Conservation (phyloP, 2,113 vertebrate species). For the Odocoileus virginianus region DNA sequence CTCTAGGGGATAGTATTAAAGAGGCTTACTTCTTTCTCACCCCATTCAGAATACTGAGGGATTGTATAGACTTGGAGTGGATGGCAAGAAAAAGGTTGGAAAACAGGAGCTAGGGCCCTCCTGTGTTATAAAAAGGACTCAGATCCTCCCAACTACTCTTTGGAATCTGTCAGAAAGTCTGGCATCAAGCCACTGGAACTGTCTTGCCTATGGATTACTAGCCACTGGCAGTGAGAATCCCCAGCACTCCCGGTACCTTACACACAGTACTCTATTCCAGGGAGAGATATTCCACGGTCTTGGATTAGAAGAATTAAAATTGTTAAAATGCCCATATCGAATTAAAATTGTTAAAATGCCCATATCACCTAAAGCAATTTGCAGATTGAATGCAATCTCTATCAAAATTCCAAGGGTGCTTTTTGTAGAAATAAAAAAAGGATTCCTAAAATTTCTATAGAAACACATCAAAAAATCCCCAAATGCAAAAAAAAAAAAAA, state of each 20-base stretch:
- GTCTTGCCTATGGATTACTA: no score
- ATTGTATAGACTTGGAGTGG: neutral
- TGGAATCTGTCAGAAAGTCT: neutral
- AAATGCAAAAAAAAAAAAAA: neutral
- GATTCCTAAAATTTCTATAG: neutral
- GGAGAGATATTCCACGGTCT: neutral
- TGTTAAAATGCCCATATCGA: neutral
- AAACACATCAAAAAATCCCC: neutral
- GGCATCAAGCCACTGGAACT: neutral
- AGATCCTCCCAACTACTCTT: neutral
- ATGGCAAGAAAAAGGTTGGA: neutral
- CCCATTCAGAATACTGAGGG: neutral
- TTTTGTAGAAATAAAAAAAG: neutral
- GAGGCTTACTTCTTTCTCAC: neutral
- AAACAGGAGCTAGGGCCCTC: neutral
- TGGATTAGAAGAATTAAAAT: neutral
- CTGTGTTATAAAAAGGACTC: neutral
- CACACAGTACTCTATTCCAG: neutral
- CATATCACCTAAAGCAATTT: neutral
- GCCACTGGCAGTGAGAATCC: neutral
- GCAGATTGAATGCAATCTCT: neutral
- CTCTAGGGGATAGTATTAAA: neutral
- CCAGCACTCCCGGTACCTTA: neutral
- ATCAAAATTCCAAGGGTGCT: neutral
- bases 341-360: neutral